phyloP scores from a whole-genome alignment of 2,888 invertebrate genomes.

The Bombylius major region DNA sequence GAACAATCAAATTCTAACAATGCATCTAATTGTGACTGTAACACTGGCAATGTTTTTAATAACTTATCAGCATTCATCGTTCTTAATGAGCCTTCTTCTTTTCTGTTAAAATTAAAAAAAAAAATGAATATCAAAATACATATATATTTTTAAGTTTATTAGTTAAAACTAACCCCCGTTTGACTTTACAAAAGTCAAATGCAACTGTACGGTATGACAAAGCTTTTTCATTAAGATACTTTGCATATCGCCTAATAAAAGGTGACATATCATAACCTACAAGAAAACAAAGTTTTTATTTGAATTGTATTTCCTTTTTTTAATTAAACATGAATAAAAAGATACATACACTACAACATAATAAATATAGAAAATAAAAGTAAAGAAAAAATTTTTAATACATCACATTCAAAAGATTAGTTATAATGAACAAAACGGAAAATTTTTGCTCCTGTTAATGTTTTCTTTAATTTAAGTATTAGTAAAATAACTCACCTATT shows the following conservation, averaged over 20 bases:
- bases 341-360: too few species aligned
- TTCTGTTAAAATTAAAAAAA: conserved; percentile 42
- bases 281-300: conserved; percentile 1
- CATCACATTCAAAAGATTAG: background rate
- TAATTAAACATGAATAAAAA: too few species aligned
- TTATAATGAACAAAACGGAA: too few species aligned
- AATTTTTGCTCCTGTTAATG: too few species aligned
- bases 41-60: conserved; percentile 87
- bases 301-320: background rate
- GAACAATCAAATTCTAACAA: conserved; percentile 95
- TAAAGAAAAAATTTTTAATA: background rate
- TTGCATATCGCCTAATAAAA: conserved; percentile 96
- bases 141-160: background rate
- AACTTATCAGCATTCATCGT: conserved; percentile 97
- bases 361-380: too few species aligned
- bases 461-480: background rate
- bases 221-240: conserved; percentile 98
- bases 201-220: conserved; percentile 96
- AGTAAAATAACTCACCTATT: conserved; percentile 44
- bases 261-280: conserved; percentile 99
- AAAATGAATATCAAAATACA: background rate
- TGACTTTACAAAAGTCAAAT: conserved; percentile 99
- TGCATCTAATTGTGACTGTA: conserved; percentile 91
- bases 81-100: conserved; percentile 91
- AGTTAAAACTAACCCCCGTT: conserved; percentile 70